Percentiles rank a stretch among this genome's conserved stretches.
Conservation (phyloP, 1,140 invertebrate species). For the Amphibalanus amphitrite region DNA sequence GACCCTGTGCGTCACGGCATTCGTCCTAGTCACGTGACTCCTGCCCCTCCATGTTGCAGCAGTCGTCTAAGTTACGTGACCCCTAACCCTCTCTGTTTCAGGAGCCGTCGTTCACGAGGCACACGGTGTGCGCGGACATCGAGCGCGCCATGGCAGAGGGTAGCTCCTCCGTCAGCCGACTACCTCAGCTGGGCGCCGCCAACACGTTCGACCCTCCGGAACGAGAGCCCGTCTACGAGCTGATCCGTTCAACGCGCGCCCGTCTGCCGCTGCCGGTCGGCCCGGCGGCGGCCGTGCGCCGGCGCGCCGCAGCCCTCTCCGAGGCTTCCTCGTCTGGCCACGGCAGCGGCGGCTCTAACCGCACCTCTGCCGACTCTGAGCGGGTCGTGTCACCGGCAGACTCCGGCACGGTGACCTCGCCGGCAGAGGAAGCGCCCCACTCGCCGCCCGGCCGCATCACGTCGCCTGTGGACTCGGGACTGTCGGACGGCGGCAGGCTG, state of each 20-base stretch:
- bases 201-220: background rate
- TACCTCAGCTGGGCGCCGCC: background rate
- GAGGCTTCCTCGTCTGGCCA: background rate
- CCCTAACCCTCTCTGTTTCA: no score
- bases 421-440: background rate
- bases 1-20: no score
- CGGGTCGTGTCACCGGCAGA: background rate
- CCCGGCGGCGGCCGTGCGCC: no score
- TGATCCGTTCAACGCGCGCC: background rate
- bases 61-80: no score
- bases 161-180: background rate
- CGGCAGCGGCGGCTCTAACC: background rate
- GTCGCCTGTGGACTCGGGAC: background rate
- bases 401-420: background rate
- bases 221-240: background rate
- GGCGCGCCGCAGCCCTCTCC: background rate
- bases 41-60: no score
- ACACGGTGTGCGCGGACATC: background rate
- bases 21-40: no score
- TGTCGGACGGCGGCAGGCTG: background rate
- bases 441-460: background rate
- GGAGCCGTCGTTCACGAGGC: no score
- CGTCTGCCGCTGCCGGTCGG: no score
- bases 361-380: background rate
- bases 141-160: background rate